These are phyloP conservation scores for Macrosoma leucophasiata DNA, from an alignment of 2,888 invertebrate genomes.

Conservation along the genomic window DNA sequence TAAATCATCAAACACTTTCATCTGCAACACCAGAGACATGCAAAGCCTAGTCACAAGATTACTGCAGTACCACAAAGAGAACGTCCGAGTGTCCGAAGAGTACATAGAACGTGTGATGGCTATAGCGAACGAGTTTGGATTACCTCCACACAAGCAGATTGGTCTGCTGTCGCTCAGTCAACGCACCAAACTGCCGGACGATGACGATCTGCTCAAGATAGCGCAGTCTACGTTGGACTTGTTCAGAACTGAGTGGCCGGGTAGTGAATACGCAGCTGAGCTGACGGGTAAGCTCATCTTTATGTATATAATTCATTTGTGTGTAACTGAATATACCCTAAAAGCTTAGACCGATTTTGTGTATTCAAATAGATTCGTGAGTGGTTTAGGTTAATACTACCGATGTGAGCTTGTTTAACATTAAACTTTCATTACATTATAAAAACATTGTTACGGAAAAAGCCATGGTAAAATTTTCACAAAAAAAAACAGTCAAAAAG, in stretches of 20 bases:
- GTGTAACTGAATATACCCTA: too few relatives aligned
- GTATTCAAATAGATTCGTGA: too few relatives aligned
- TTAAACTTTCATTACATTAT: too few relatives aligned
- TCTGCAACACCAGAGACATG: conserved; percentile 36
- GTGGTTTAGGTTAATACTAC: too few relatives aligned
- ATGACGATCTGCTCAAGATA: conserved; percentile 37
- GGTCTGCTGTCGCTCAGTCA: conserved; percentile 42
- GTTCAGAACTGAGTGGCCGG: conserved; percentile 46
- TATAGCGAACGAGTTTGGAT: conserved; percentile 31
- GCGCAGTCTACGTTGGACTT: conserved; percentile 43
- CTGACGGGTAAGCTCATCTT: conserved; percentile 41
- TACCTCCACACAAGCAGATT: conserved; percentile 49
- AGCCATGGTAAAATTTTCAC: too few relatives aligned
- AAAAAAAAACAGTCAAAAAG: too few relatives aligned
- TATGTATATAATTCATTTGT: too few relatives aligned
- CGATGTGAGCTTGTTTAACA: too few relatives aligned
- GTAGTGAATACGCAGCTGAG: conserved; percentile 28
- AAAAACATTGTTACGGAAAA: too few relatives aligned
- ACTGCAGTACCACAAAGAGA: conserved; percentile 48
- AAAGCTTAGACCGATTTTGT: too few relatives aligned
- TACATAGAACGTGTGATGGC: conserved; percentile 35
- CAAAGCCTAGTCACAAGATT: conserved; percentile 40
- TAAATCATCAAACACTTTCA: background rate
- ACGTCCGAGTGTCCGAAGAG: conserved; percentile 41
- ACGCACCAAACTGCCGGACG: conserved; percentile 28